phyloP scores from a whole-genome alignment of 2,113 vertebrate genomes.

The Eulemur rufifrons region DNA sequence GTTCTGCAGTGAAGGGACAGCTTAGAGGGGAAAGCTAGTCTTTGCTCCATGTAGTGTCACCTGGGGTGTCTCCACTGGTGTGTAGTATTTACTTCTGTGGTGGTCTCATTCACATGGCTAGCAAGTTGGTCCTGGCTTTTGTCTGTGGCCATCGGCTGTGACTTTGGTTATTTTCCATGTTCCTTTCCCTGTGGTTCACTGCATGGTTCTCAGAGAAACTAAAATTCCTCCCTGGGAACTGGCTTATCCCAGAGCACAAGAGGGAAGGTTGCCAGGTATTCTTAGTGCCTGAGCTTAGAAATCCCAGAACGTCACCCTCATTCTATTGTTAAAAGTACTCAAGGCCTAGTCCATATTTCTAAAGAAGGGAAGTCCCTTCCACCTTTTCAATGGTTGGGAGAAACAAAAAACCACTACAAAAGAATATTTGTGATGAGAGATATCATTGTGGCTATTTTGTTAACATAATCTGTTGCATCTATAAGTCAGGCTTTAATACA shows the following conservation, averaged over 20 bases:
- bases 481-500: no score
- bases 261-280: background rate
- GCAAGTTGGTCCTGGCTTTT: background rate
- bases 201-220: no score
- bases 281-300: background rate
- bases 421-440: background rate
- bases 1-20: no score
- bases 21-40: no score
- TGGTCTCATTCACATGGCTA: background rate
- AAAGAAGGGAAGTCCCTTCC: background rate
- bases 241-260: background rate
- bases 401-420: background rate
- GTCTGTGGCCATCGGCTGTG: background rate
- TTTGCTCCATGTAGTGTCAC: no score
- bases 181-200: no score
- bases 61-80: background rate
- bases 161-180: background rate
- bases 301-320: background rate
- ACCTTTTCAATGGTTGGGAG: background rate
- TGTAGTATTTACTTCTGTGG: background rate
- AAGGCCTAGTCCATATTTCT: no score
- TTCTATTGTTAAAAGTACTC: no score
- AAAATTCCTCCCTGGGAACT: background rate
- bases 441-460: background rate
- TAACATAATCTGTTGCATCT: no score